Percentiles rank a stretch among this genome's conserved stretches.
Evolutionary conservation across 2,888 invertebrate genomes (phyloP).

Genomic region (Lithosia quadra): DNA sequence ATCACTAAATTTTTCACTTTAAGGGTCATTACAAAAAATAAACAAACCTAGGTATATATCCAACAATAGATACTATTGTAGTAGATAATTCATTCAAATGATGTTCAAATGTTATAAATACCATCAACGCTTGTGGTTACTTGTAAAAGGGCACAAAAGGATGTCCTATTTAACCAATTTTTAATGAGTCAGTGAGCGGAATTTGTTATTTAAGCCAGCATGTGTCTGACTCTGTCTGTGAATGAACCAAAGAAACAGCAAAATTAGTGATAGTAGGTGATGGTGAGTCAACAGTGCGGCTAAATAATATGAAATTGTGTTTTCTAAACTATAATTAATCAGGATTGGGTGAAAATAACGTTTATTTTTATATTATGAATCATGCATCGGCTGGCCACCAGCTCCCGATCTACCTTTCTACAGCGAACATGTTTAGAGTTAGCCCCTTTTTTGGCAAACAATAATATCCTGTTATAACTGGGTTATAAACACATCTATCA

Average conservation of each 20-base stretch:
- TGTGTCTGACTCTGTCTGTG: constrained; percentile 35
- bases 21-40: background rate
- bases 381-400: constrained; percentile 51
- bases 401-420: constrained; percentile 34
- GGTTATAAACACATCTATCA: constrained; percentile 43
- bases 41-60: background rate
- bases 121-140: constrained; percentile 21
- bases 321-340: constrained; percentile 53
- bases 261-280: constrained; percentile 43
- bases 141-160: constrained; percentile 40
- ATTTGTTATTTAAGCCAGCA: constrained; percentile 50
- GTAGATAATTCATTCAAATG: background rate
- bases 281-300: constrained; percentile 43
- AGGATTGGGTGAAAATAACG: constrained; percentile 62
- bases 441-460: constrained; percentile 60
- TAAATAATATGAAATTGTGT: constrained; percentile 49
- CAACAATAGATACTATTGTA: background rate
- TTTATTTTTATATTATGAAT: constrained; percentile 78
- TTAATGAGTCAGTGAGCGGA: constrained; percentile 48
- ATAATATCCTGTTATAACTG: constrained; percentile 58
- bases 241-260: constrained; percentile 30
- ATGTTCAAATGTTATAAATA: background rate
- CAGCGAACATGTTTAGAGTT: constrained; percentile 48
- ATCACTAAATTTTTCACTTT: background rate
- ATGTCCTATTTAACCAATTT: constrained; percentile 50